A percentile compares a stretch with the other conserved stretches of the same genome.
Conservation (phyloP, 92 coral and sea anemone genomes). For the Porites lobata region DNA sequence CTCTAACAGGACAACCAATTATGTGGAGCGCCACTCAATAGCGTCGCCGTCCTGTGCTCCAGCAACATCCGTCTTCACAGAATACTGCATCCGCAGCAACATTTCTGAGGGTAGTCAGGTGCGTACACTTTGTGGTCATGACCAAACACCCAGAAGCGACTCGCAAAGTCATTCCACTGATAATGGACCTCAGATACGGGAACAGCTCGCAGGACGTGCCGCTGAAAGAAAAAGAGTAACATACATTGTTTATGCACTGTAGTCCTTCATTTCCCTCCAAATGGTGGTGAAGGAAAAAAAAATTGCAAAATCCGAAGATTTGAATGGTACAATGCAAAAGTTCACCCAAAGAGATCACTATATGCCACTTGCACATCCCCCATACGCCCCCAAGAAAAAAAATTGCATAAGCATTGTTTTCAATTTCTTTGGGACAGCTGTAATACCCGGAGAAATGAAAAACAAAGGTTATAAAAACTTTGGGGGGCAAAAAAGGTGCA, state of each 20-base stretch:
- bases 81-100: slow-evolving; percentile 84
- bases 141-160: slow-evolving; percentile 91
- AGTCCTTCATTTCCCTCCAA: too few relatives aligned
- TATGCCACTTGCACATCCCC: too few relatives aligned
- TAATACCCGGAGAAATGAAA: too few relatives aligned
- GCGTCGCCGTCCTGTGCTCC: not conserved
- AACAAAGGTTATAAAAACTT: too few relatives aligned
- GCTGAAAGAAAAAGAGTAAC: slow-evolving; percentile 48
- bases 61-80: not conserved
- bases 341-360: too few relatives aligned
- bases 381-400: too few relatives aligned
- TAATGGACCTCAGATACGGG: slow-evolving; percentile 91
- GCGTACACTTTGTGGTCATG: slow-evolving; percentile 89
- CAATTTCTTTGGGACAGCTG: too few relatives aligned
- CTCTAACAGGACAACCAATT: not conserved
- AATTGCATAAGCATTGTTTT: too few relatives aligned
- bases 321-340: too few relatives aligned
- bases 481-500: too few relatives aligned
- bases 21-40: not conserved
- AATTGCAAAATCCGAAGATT: too few relatives aligned
- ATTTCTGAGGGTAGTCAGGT: slow-evolving; percentile 93
- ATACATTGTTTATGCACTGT: not conserved
- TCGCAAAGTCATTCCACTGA: slow-evolving; percentile 77
- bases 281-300: too few relatives aligned
- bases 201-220: slow-evolving; percentile 86